phyloP scores from a whole-genome alignment of 2,113 vertebrate genomes.

The Himantopus leucocephalus region DNA sequence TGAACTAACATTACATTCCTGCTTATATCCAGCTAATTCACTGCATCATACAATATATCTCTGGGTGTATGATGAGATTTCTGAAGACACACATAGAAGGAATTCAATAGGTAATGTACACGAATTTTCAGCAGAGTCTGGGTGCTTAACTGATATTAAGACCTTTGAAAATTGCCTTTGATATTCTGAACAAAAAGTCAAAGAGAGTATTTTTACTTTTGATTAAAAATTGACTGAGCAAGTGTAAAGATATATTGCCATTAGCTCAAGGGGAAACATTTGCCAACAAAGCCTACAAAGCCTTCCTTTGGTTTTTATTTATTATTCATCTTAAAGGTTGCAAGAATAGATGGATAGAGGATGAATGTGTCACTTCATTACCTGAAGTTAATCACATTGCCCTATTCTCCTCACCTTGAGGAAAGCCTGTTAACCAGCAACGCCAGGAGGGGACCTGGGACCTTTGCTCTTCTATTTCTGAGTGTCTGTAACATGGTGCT shows the following conservation, averaged over 20 bases:
- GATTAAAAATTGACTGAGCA: slow-evolving; percentile 25
- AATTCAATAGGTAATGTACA: not conserved
- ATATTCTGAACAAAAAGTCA: slow-evolving; percentile 41
- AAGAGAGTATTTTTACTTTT: slow-evolving; percentile 3
- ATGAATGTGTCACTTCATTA: not conserved
- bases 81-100: not conserved
- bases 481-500: not conserved
- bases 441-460: not conserved
- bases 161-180: slow-evolving; percentile 25
- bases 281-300: not conserved
- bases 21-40: not conserved
- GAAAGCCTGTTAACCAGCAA: not conserved
- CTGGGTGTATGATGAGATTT: not conserved
- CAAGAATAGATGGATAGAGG: not conserved
- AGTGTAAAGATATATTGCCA: not conserved
- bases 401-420: not conserved
- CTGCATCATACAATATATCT: not conserved
- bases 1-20: not conserved
- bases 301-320: not conserved
- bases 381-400: slow-evolving; percentile 2
- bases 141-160: not conserved
- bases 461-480: not conserved
- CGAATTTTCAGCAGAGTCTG: not conserved
- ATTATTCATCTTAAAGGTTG: not conserved
- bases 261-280: not conserved